These are phyloP conservation scores for Corythornis leucogaster DNA, from an alignment of 2,797 vertebrate species.

Conservation along the genomic window DNA sequence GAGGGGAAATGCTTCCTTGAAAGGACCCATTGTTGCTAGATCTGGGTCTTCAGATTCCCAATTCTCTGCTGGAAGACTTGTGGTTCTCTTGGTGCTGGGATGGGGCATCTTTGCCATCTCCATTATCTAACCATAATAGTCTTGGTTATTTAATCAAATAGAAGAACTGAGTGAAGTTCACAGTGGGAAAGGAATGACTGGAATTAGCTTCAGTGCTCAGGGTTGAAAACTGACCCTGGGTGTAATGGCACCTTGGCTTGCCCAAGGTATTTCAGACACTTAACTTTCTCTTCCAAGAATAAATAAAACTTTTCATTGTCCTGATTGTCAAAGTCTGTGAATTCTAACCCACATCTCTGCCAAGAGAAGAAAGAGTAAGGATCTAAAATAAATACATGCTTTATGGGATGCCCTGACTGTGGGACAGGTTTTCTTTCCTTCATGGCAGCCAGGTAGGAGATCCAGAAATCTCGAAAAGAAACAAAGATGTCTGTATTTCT, in stretches of 20 bases:
- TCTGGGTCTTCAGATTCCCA: conserved; percentile 45
- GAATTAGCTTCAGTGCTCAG: neutral
- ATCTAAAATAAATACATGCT: neutral
- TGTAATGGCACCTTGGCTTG: neutral
- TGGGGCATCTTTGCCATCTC: conserved; percentile 46
- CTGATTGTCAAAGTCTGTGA: neutral
- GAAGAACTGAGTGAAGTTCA: neutral
- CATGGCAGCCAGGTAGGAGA: neutral
- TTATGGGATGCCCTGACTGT: neutral
- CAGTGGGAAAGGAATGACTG: neutral
- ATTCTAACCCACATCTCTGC: conserved; percentile 9
- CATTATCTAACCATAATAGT: neutral
- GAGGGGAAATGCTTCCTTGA: conserved; percentile 71
- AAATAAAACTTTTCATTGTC: conserved; percentile 14
- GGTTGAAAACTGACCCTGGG: neutral
- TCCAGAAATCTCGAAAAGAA: neutral
- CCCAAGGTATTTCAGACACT: neutral
- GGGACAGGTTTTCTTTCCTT: neutral
- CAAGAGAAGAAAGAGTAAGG: neutral
- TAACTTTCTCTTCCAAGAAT: conserved; percentile 26
- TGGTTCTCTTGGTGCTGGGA: neutral
- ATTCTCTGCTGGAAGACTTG: neutral
- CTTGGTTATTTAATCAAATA: conserved; percentile 13
- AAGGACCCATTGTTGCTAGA: conserved; percentile 65
- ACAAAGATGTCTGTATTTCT: neutral